Conservation (phyloP, 2,797 vertebrate genomes). For the Trachurus trachurus region DNA sequence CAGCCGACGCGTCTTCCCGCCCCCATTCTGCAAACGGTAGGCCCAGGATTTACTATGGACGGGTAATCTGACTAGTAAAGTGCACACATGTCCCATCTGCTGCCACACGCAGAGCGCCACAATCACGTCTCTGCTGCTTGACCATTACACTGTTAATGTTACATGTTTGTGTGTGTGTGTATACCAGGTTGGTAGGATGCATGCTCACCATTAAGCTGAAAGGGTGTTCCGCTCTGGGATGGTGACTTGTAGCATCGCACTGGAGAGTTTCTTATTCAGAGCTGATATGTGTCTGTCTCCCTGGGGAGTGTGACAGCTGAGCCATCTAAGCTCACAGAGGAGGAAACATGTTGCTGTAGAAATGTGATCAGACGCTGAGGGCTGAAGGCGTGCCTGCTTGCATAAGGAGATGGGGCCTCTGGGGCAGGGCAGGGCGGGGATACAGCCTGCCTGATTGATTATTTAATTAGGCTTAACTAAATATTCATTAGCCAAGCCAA, state of each 20-base stretch:
- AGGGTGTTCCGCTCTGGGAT: conserved; percentile 46
- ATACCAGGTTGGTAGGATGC: conserved; percentile 28
- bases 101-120: background rate
- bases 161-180: background rate
- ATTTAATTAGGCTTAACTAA: conserved; percentile 78
- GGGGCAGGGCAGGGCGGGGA: conserved; percentile 59
- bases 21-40: conserved; percentile 51
- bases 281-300: conserved; percentile 30
- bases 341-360: conserved; percentile 60
- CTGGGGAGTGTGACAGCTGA: conserved; percentile 52
- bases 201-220: conserved; percentile 78
- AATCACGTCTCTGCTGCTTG: conserved; percentile 20
- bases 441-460: conserved; percentile 72
- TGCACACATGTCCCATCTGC: conserved; percentile 75
- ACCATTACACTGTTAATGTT: conserved; percentile 36
- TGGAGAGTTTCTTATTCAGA: conserved; percentile 41
- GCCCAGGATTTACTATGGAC: conserved; percentile 72
- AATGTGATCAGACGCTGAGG: conserved; percentile 62
- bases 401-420: conserved; percentile 41
- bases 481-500: conserved; percentile 71
- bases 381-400: conserved; percentile 56
- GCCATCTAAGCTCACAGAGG: conserved; percentile 22
- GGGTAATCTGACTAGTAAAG: conserved; percentile 75
- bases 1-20: conserved; percentile 47
- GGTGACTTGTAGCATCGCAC: conserved; percentile 43